Base-by-base conservation (phyloP, 2,797 vertebrate genomes). In the Salmo trutta region DNA sequence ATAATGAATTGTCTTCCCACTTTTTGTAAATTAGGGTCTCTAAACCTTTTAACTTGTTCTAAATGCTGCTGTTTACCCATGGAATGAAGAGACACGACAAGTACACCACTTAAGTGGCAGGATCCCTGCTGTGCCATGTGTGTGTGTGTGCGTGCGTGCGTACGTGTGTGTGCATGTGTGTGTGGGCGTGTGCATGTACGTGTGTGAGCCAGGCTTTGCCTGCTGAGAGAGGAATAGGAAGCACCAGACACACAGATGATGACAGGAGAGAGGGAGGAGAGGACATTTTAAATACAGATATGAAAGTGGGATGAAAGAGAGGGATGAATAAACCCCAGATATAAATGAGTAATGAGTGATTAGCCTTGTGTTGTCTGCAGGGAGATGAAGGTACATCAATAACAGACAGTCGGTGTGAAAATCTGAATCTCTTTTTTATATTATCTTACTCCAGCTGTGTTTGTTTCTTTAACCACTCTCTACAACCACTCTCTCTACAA, bases 191-290 rank as follows among this genome's bases (percentile, higher is more conserved):
- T 2, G 54, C 2, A 1, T 54, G 53, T 54, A 4, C 19, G 19
- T 59, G n/a, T 41, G 7, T 10, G 19, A 21, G 3, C 21, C n/a
- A 10, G 8, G 7, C 59, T 62, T n/a, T 62, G 10, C 21, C n/a
- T 62, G 19, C 56, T 21, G 56, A 62, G 56, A 62, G 56, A 62
- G n/a, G 6, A 21, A 62, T n/a, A 62, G 21, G 5, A 62, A 62
- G 24, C n/a, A 21, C 7, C 7, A 62, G 59, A 64, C 12, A 7
- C 59, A 8, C 1, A 24, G 59, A 24, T 64, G 24, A 64, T 21
- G 59, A 64, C 59, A 64, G 59, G 59, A 62, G 59, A 21, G 59
- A n/a, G 59, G n/a, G 59, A 62, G 59, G n/a, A 62, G 21, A 62
- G 59, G 59, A 12, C 10, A 62, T 62, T 12, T 21, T 21, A 62